phyloP scores from a whole-genome alignment of 1,140 invertebrate genomes.

The Triops cancriformis region DNA sequence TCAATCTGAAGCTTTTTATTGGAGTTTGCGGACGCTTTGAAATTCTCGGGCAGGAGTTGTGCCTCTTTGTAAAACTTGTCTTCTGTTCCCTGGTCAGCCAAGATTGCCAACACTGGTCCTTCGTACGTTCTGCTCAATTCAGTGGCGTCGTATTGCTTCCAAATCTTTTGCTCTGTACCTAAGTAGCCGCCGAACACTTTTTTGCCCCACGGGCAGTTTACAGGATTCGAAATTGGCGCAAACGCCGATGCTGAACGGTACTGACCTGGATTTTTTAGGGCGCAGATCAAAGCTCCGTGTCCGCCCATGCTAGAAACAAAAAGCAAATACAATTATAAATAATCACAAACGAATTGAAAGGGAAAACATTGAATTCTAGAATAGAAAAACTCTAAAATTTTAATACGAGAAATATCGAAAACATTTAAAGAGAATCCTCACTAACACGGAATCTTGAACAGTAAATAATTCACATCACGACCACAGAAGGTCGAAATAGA shows the following conservation, averaged over 20 bases:
- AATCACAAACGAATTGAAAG: too few relatives aligned
- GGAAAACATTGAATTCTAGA: too few relatives aligned
- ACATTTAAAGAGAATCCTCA: too few relatives aligned
- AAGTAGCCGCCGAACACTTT: conserved; percentile 84
- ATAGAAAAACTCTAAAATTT: too few relatives aligned
- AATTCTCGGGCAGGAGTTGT: conserved; percentile 78
- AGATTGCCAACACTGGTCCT: conserved; percentile 70
- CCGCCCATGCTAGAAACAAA: conserved; percentile 78
- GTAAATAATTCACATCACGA: too few relatives aligned
- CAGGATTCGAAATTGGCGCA: conserved; percentile 89
- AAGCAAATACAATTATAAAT: conserved; percentile 33
- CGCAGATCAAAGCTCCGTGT: conserved; percentile 87
- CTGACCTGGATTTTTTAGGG: conserved; percentile 80
- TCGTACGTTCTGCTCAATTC: conserved; percentile 71
- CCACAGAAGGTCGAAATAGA: too few relatives aligned
- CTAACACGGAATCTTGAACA: too few relatives aligned
- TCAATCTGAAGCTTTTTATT: conserved; percentile 50
- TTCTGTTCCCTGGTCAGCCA: conserved; percentile 81
- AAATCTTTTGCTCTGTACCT: conserved; percentile 53
- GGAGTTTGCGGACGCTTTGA: conserved; percentile 55
- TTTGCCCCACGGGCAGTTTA: conserved; percentile 71
- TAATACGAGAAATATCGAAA: too few relatives aligned
- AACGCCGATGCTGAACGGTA: conserved; percentile 93
- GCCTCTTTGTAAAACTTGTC: conserved; percentile 71
- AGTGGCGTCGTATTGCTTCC: conserved; percentile 84